Percentiles rank a stretch among this genome's conserved stretches.
These are phyloP conservation scores for Neodiprion pinetum DNA, from an alignment of 1,140 invertebrate species.

Conservation along the genomic window DNA sequence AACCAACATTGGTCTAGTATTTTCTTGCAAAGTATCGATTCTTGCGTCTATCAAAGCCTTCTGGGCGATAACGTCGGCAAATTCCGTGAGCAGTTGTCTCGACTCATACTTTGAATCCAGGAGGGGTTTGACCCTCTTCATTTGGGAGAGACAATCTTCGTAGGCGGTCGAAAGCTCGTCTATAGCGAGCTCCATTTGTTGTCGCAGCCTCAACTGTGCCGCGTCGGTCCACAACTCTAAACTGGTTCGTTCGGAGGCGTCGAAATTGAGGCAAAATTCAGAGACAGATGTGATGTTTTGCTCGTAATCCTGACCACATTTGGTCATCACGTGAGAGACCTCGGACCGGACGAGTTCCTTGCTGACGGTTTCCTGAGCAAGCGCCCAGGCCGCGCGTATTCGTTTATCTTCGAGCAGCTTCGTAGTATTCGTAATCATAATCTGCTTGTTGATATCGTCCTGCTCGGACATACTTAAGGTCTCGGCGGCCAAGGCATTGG, in stretches of 20 bases:
- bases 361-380: slow-evolving; percentile 74
- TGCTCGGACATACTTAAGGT: slow-evolving; percentile 65
- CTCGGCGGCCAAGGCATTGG: slow-evolving; percentile 70
- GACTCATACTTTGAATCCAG: slow-evolving; percentile 56
- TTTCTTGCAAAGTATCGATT: slow-evolving; percentile 64
- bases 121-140: slow-evolving; percentile 59
- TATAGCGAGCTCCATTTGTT: slow-evolving; percentile 73
- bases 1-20: slow-evolving; percentile 23
- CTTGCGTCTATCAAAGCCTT: slow-evolving; percentile 79
- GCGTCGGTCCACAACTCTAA: slow-evolving; percentile 74
- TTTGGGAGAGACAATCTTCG: slow-evolving; percentile 64
- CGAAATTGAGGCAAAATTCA: slow-evolving; percentile 63
- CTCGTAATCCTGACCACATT: slow-evolving; percentile 72
- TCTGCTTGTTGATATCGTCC: slow-evolving; percentile 47
- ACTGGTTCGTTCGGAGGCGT: slow-evolving; percentile 67
- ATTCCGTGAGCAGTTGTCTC: slow-evolving; percentile 68
- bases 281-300: slow-evolving; percentile 58
- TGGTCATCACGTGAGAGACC: slow-evolving; percentile 73
- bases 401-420: slow-evolving; percentile 58
- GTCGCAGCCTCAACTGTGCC: slow-evolving; percentile 71
- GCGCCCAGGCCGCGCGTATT: slow-evolving; percentile 71
- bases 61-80: slow-evolving; percentile 77
- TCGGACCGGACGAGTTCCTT: slow-evolving; percentile 76
- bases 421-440: slow-evolving; percentile 44
- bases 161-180: slow-evolving; percentile 71